A percentile compares a stretch with the other conserved stretches of the same genome.
Evolutionary conservation across 2,113 vertebrate genomes (phyloP).

Genomic region (Etheostoma spectabile): DNA sequence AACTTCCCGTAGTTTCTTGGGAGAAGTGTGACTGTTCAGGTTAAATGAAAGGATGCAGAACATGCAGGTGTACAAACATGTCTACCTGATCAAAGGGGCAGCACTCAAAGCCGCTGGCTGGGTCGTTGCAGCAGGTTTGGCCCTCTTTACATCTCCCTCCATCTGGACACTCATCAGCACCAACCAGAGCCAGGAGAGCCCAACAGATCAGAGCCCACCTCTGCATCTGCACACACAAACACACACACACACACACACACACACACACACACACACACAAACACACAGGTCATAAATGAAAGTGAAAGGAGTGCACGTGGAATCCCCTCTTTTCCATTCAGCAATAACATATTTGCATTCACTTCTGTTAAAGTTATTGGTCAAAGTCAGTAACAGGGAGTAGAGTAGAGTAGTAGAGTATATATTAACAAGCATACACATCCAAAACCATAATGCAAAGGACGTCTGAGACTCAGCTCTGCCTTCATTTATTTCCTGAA

Average conservation of each 20-base stretch:
- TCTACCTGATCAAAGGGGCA: conserved; percentile 78
- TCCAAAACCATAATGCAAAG: neutral
- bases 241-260: neutral
- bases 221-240: conserved; percentile 74
- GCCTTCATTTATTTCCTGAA: neutral
- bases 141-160: conserved; percentile 75
- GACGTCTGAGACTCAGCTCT: neutral
- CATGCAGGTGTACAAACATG: neutral
- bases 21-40: neutral
- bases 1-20: neutral
- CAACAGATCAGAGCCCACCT: conserved; percentile 57
- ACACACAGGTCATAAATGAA: neutral
- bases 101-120: conserved; percentile 72
- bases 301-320: neutral
- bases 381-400: neutral
- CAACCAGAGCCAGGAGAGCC: conserved; percentile 66
- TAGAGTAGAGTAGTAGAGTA: no score
- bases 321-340: neutral
- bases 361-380: neutral
- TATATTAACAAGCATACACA: no score
- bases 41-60: neutral
- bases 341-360: neutral
- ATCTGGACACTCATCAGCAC: conserved; percentile 72
- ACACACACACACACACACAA: neutral
- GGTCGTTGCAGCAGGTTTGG: conserved; percentile 84